Conservation (phyloP, 2,797 vertebrate species). For the Spheniscus humboldti region DNA sequence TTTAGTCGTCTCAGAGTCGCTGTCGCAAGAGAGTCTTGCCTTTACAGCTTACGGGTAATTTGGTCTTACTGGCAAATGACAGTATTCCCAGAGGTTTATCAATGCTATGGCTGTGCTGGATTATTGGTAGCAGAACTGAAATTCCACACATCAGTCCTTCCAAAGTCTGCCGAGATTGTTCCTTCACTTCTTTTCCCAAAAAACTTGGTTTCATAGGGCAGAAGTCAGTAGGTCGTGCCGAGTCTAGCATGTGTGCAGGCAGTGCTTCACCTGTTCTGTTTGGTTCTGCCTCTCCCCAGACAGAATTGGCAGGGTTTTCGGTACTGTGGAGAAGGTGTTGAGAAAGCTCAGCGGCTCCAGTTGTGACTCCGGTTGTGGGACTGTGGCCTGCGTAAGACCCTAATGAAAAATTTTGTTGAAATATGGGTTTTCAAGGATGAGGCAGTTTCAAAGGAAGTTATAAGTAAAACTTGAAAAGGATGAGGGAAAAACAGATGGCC, state of each 20-base stretch:
- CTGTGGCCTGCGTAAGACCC: not conserved
- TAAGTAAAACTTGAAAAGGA: not conserved
- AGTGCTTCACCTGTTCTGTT: not conserved
- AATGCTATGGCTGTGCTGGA: accelerated
- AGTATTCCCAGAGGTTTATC: accelerated
- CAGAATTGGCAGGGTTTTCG: accelerated
- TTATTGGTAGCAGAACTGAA: accelerated
- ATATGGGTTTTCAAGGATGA: not conserved
- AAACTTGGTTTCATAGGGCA: accelerated
- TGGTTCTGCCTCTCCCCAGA: not conserved
- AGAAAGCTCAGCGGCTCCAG: not conserved
- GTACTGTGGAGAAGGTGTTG: accelerated
- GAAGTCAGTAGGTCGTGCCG: not conserved
- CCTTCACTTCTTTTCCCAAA: not conserved
- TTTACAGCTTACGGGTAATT: accelerated
- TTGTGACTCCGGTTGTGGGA: not conserved
- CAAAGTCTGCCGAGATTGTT: not conserved
- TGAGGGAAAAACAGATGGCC: not conserved
- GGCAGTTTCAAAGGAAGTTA: not conserved
- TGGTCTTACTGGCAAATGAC: accelerated
- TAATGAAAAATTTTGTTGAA: not conserved
- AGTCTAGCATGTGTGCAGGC: accelerated
- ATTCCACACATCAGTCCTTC: accelerated
- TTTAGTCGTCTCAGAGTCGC: not conserved
- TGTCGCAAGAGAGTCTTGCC: not conserved